Evolutionary conservation across 2,113 vertebrate species (phyloP), one percentile per base, ranked within the genome.

Genomic region (Pluvianellus socialis): DNA sequence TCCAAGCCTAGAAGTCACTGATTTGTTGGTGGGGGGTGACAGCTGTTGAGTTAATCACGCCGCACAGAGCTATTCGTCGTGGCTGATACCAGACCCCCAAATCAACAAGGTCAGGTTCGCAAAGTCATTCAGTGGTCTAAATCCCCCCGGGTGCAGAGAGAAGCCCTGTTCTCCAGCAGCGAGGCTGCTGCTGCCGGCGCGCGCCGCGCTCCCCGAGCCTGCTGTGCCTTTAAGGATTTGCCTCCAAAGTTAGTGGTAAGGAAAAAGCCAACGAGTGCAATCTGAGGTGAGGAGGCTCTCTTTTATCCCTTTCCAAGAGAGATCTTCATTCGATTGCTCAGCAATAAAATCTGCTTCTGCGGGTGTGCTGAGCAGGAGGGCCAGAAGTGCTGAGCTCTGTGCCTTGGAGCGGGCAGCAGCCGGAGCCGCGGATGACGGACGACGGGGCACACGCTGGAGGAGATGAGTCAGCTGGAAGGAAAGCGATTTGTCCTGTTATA

Each of bases 391-490:
- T 44, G 68, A 77, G 70, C 38, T 38, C 59, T 55, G 72, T 26
- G 79, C 79, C 38, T 1, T 1, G 16, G 18, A 62, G 52, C 1
- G 1, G 30, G 58, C 85, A 80, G 72, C n/a, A 76, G 14, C 28
- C 52, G 7, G 84, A 24, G 49, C 32, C 40, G 52, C 0, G 3
- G n/a, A n/a, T n/a, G n/a, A 38, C 38, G 38, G 38, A 38, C 38
- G 17, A 21, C 0, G 0, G 20, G 58, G 56, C 55, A 70, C 28
- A 4, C 0, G 0, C 30, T 62, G 14, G 1, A 22, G 63, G 56
- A 38, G 7, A 9, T 35, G 62, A 72, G 53, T 19, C 58, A 88
- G 71, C 35, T 21, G 40, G 33, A 67, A 21, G 50, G 14, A 73
- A 66, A 85, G 70, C 1, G 3, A 0, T 8, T 5, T 45, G 28